These are phyloP conservation scores for Rhizoglyphus robini DNA, from an alignment of 1,140 invertebrate genomes.

Conservation along the genomic window DNA sequence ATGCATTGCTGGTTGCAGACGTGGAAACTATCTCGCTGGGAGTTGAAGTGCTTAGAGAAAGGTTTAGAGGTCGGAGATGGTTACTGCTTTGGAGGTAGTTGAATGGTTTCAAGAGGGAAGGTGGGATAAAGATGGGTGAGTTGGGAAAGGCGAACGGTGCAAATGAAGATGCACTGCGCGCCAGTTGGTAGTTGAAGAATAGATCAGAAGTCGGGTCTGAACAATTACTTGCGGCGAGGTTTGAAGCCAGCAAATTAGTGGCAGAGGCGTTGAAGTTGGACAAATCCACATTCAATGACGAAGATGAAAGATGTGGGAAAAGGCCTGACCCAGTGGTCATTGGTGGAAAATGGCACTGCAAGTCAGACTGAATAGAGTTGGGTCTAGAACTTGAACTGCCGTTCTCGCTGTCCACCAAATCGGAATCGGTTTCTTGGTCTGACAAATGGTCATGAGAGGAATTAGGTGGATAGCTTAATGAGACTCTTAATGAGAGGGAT, in stretches of 20 bases:
- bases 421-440: constrained; percentile 5
- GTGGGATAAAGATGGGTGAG: not conserved
- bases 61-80: not conserved
- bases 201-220: not conserved
- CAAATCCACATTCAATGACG: not conserved
- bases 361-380: not conserved
- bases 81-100: not conserved
- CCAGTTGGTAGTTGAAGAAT: not conserved
- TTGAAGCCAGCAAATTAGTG: not conserved
- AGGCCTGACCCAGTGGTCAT: not conserved
- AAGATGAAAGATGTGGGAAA: not conserved
- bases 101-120: not conserved
- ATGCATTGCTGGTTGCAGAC: not conserved
- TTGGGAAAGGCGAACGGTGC: not conserved
- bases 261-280: not conserved
- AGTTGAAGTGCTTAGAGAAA: not conserved
- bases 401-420: constrained; percentile 4
- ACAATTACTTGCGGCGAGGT: not conserved
- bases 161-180: not conserved
- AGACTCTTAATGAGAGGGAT: not conserved
- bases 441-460: not conserved
- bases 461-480: not conserved
- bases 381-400: not conserved
- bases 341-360: not conserved
- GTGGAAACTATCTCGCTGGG: not conserved